Evolutionary conservation across 2,113 vertebrate genomes (phyloP), one percentile per base, ranked within the genome.

Genomic region (Epinephelus cyanopodus): DNA sequence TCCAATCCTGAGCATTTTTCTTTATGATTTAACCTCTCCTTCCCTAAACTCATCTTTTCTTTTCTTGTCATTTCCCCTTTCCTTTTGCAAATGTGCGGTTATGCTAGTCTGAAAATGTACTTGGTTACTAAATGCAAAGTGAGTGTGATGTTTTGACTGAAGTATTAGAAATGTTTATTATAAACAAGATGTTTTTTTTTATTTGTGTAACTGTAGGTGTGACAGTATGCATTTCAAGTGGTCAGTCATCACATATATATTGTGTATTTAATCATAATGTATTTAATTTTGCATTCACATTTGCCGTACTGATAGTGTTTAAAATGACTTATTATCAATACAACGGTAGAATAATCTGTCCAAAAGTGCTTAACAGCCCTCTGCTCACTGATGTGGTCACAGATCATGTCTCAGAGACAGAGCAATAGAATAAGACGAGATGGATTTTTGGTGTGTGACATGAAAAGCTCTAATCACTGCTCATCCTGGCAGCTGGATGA

Each of bases 401-500:
- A 58, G 29, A 54, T 54, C 13, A 23, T n/a, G 45, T 60, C 42
- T 52, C 27, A 25, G 2, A 27, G 23, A n/a, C 64, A 74, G 37
- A 25, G 19, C 33, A 14, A 19, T 25, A 57, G 18, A 79, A 27
- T 27, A 21, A 29, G 18, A 33, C 29, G 4, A 37, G 63, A 42
- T n/a, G 1, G 52, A 65, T 65, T 60, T 62, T 11, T 4, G 52
- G 8, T 39, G 4, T 6, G 21, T 62, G 58, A 57, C 52, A 47
- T 47, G 63, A 61, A 57, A 39, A 5, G 54, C 54, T 78, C 45
- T 74, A 17, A 67, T 72, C 50, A 37, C 45, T 66, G 74, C 74
- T 75, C 66, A 25, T 79, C 60, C 74, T 67, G 82, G 70, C 78
- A 82, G 82, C 86, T 84, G 82, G 45, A 45, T 66, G 61, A 71